Conservation (phyloP, 2,113 vertebrate species). For the Rhadina sibilatrix region DNA sequence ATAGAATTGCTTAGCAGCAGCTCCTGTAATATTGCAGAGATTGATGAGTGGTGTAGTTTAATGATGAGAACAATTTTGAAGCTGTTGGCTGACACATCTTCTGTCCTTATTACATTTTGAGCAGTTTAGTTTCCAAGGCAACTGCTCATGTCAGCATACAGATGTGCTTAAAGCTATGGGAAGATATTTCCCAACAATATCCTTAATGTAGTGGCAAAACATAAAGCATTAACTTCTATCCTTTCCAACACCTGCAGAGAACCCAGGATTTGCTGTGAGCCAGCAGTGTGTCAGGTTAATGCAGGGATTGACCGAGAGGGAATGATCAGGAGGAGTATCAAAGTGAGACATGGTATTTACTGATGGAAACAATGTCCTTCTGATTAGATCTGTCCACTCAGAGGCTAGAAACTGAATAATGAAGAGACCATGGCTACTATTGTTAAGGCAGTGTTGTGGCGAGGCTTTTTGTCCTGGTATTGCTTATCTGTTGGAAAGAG, state of each 20-base stretch:
- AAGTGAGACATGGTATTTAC: neutral
- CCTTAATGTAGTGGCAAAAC: neutral
- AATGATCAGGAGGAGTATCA: neutral
- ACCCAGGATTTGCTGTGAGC: neutral
- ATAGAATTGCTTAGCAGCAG: neutral
- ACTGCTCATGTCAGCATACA: conserved; percentile 41
- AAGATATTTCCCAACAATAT: conserved; percentile 25
- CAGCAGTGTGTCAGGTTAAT: neutral
- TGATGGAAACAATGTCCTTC: neutral
- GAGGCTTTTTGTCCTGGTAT: neutral
- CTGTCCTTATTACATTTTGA: conserved; percentile 59
- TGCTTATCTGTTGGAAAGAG: neutral
- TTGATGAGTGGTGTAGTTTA: neutral
- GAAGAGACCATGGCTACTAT: accelerated
- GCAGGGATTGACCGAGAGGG: neutral
- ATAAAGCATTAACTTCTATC: neutral
- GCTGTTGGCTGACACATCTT: conserved; percentile 15
- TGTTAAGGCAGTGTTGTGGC: neutral
- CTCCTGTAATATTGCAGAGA: neutral
- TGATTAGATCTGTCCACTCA: neutral
- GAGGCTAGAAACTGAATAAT: neutral
- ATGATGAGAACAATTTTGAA: conserved; percentile 11
- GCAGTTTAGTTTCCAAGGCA: conserved; percentile 66
- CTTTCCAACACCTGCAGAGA: neutral
- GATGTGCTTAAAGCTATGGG: conserved; percentile 24